Base-by-base conservation (phyloP, 1,140 invertebrate genomes). In the Mactra quadrangularis region DNA sequence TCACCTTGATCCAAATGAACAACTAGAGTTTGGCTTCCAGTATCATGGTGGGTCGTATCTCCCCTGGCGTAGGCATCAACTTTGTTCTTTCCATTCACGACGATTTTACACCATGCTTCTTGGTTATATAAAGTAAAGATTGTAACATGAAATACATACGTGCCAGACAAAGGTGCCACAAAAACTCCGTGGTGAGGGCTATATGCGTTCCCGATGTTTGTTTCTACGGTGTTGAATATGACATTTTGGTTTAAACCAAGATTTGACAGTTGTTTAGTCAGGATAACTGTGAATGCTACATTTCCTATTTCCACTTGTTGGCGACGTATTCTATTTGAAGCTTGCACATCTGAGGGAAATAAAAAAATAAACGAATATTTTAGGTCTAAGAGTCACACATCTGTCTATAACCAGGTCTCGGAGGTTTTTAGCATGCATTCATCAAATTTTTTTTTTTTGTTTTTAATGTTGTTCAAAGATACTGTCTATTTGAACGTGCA, bases 31-130 rank as follows among this genome's bases (percentile, higher is more conserved):
- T 62, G 59, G 19, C 59, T 62, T 13, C 59, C 59, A 17, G 29
- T 17, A 31, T 35, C 33, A 35, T 27, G 29, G 4, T 29, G 55
- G 13, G 1, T n/a, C 17, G 29, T 31, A 33, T 17, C 35, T 6
- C 59, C 59, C 1, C 33, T 27, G 1, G 4, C 29, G 35, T 35
- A 62, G 4, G 33, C 33, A n/a, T 35, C n/a, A n/a, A 31, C 59
- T 17, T 27, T 62, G 31, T 35, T 62, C 4, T 33, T 31, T 33
- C 59, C 59, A 35, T 62, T 62, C 11, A 62, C 59, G 15, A 62
- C 59, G 6, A 62, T 35, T 1, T 31, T 17, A 35, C 59, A 62
- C 4, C 7, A 62, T 35, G 33, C 13, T 6, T 35, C 29, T 17
- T 31, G 29, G 19, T 17, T 31, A 15, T 33, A 4, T 27, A 33